Conservation (phyloP, 2,113 vertebrate species). For the Alaudala cheleensis region DNA sequence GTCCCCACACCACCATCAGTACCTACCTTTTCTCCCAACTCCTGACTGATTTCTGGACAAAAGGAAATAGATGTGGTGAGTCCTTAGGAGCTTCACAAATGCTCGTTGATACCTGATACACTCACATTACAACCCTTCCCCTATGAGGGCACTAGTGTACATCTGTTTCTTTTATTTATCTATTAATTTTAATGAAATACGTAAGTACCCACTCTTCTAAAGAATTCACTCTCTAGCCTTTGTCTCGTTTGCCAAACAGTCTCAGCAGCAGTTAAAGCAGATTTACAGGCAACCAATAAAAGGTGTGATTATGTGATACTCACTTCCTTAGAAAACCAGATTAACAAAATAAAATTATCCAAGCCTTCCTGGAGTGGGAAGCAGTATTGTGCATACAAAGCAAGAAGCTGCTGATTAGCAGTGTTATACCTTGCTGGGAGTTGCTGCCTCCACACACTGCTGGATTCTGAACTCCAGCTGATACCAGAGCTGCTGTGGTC, state of each 20-base stretch:
- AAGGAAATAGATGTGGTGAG: neutral
- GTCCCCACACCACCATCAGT: neutral
- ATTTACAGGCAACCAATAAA: neutral
- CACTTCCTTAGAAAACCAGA: constrained; percentile 2
- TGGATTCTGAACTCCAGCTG: neutral
- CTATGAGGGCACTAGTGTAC: neutral
- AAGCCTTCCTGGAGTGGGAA: neutral
- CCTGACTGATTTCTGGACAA: neutral
- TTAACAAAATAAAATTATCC: constrained; percentile 10
- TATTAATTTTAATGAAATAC: neutral
- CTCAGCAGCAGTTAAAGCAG: neutral
- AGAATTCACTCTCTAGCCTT: neutral
- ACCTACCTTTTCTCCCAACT: neutral
- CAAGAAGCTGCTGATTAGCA: neutral
- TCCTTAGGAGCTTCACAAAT: neutral
- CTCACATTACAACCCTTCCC: neutral
- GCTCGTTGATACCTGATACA: neutral
- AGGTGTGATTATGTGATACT: neutral
- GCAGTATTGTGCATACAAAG: neutral
- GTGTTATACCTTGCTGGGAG: neutral
- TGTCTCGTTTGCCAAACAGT: neutral
- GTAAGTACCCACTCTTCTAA: neutral
- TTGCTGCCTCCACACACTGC: neutral
- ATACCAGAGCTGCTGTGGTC: neutral
- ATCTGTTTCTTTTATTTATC: neutral